A percentile compares a stretch with the other conserved stretches of the same genome.
phyloP scores from a whole-genome alignment of 2,113 vertebrate genomes.

The Aptenodytes forsteri region DNA sequence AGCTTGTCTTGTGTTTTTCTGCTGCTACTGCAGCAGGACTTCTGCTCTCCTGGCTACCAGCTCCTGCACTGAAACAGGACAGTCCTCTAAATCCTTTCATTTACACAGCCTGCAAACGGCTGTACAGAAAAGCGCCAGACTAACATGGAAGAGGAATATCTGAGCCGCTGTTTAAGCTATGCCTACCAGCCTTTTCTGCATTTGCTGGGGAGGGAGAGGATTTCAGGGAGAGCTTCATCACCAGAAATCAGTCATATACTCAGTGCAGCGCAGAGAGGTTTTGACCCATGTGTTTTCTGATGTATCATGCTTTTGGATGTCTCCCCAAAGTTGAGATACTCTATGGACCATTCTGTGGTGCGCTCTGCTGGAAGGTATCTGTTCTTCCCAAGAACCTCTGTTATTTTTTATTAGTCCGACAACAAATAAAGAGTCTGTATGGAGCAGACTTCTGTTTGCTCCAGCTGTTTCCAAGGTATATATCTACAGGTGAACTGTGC shows the following conservation, averaged over 20 bases:
- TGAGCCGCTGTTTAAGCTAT: not conserved
- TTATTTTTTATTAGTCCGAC: not conserved
- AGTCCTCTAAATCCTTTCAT: not conserved
- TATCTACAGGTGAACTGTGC: not conserved
- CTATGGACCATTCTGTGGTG: not conserved
- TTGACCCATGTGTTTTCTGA: rapidly evolving
- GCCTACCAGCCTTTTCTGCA: not conserved
- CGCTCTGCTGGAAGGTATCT: not conserved
- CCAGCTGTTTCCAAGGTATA: not conserved
- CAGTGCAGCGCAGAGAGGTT: not conserved
- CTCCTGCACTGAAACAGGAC: not conserved
- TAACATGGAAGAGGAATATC: not conserved
- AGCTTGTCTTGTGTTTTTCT: not conserved
- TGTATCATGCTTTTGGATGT: not conserved
- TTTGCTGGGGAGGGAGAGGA: not conserved
- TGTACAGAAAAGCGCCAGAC: not conserved
- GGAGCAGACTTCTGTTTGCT: not conserved
- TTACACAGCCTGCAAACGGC: not conserved
- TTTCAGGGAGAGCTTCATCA: not conserved
- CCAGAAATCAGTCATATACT: not conserved
- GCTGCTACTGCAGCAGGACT: not conserved
- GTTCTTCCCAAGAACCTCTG: not conserved
- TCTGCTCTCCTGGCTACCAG: not conserved
- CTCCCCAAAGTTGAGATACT: not conserved
- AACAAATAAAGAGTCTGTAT: not conserved